phyloP scores from a whole-genome alignment of 2,888 invertebrate genomes.

The Hypomecis punctinalis region DNA sequence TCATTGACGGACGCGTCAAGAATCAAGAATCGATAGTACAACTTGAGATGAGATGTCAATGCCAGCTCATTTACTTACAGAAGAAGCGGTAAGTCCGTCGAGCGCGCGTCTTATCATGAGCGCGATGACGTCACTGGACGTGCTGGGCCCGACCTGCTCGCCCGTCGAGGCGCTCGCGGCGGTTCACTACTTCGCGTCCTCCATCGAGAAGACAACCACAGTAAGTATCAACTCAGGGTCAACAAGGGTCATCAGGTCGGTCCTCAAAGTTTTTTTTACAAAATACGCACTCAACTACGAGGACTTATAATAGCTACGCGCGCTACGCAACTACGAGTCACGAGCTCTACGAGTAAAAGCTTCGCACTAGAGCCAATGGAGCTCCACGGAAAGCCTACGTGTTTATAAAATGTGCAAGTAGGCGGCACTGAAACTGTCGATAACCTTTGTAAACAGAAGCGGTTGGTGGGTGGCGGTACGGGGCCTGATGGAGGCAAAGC shows the following conservation, averaged over 20 bases:
- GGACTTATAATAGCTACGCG: too few species aligned
- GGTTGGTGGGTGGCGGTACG: slow-evolving; percentile 32
- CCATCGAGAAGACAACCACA: slow-evolving; percentile 51
- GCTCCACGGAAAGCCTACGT: neutral
- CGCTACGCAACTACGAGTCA: too few species aligned
- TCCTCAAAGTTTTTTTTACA: too few species aligned
- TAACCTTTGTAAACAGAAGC: slow-evolving; percentile 32
- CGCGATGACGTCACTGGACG: slow-evolving; percentile 54
- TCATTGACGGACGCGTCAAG: neutral
- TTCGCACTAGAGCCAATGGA: too few species aligned
- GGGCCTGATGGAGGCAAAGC: slow-evolving; percentile 46
- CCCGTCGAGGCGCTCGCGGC: slow-evolving; percentile 68
- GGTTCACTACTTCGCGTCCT: slow-evolving; percentile 68
- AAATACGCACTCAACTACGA: too few species aligned
- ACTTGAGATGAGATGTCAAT: too few species aligned
- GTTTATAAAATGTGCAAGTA: too few species aligned
- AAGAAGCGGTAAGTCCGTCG: slow-evolving; percentile 65
- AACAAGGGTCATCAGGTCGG: too few species aligned
- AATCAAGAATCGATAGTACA: too few species aligned
- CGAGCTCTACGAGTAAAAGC: too few species aligned
- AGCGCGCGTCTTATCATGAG: slow-evolving; percentile 55
- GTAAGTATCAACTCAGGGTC: neutral
- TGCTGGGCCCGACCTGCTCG: slow-evolving; percentile 55
- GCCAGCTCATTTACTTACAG: slow-evolving; percentile 42
- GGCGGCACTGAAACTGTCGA: too few species aligned